Evolutionary conservation across 2,797 vertebrate genomes (phyloP).

Genomic region (Coregonus ussuriensis): DNA sequence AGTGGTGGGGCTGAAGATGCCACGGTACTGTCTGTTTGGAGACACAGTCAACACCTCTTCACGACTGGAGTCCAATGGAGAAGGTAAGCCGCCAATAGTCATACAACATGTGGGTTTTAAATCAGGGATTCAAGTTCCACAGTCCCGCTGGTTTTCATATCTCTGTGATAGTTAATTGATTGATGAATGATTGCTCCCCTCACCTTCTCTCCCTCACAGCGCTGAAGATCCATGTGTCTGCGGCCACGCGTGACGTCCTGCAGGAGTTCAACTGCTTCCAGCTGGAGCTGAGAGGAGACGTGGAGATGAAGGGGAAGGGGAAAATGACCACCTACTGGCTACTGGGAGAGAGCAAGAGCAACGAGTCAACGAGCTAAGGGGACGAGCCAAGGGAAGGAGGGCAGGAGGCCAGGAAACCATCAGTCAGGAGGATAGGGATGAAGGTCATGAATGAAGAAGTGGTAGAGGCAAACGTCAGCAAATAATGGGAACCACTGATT

Average conservation of each 20-base stretch:
- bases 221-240: conserved; percentile 89
- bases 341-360: conserved; percentile 76
- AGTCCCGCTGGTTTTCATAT: neutral
- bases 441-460: neutral
- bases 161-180: neutral
- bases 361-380: conserved; percentile 23
- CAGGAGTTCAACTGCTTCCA: conserved; percentile 87
- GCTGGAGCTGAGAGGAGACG: conserved; percentile 85
- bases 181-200: neutral
- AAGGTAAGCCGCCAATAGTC: conserved; percentile 72
- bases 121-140: neutral
- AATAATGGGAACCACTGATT: neutral
- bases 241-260: conserved; percentile 81
- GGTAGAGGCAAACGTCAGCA: neutral
- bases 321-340: conserved; percentile 92
- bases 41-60: conserved; percentile 94
- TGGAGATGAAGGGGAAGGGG: conserved; percentile 93
- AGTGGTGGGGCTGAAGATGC: conserved; percentile 93
- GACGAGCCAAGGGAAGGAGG: neutral
- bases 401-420: too few species aligned
- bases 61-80: conserved; percentile 90
- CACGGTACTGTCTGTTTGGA: conserved; percentile 91
- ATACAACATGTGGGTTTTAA: neutral
- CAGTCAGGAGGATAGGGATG: neutral
- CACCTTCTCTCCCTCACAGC: conserved; percentile 64